Evolutionary conservation across 1,140 invertebrate species (phyloP), one percentile per base, ranked within the genome.

Genomic region (Scaptomyza hsui): DNA sequence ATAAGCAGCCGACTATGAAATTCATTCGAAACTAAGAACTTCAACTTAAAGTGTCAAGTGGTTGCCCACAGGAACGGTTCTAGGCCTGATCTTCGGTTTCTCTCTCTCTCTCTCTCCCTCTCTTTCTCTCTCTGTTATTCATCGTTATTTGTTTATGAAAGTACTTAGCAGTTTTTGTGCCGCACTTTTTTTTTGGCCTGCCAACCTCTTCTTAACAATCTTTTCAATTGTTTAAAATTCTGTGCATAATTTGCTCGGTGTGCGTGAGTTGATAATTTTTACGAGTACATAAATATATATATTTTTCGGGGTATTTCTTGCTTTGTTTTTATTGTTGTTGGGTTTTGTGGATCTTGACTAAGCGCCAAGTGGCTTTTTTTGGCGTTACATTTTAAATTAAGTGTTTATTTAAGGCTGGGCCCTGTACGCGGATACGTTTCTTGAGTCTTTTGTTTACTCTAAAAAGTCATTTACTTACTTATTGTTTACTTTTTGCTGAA

Each of bases 351-450:
- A 29, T 29, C 26, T 29, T 29, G 26, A 29, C 26, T 29, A 29
- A 29, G 26, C 26, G 26, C 26, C 26, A 29, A 29, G 63, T 52
- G 39, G 24, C 9, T 62, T 39, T 63, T 63, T 37, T 37, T 37
- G 76, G 72, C 72, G 80, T 71, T 85, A 83, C 77, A 85, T 80
- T 85, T 86, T 74, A 86, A 86, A 85, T 85, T 19, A 80, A 75
- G 71, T 83, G 80, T 86, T 86, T 76, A 62, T 61, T 77, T 73
- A 67, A 63, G 59, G 48, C 24, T 63, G 39, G 55, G 57, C 57
- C 56, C 44, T 16, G 32, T 41, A 55, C 41, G 42, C 19, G 41
- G 15, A 35, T 47, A 37, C n/a, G 32, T 48, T 19, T 49, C 13
- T 49, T 60, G n/a, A 6, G n/a, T 41, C 67, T 48, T 13, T 49